Conservation (phyloP, 2,113 vertebrate species). For the Hippolais icterina region DNA sequence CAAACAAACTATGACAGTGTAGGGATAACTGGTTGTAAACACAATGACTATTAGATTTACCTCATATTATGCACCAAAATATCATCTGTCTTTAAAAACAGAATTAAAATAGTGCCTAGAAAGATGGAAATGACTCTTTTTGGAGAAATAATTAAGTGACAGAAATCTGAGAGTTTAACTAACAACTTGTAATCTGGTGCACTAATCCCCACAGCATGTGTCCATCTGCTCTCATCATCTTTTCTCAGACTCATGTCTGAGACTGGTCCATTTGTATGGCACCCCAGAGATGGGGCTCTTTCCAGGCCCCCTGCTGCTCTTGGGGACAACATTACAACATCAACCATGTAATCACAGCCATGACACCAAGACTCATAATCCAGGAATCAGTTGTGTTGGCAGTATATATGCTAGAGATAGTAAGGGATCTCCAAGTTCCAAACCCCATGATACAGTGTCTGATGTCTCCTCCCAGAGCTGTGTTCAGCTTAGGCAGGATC, state of each 20-base stretch:
- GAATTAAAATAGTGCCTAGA: background rate
- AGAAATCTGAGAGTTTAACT: slow-evolving; percentile 21
- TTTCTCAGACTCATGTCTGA: background rate
- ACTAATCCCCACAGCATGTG: slow-evolving; percentile 11
- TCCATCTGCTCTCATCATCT: background rate
- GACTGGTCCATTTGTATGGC: background rate
- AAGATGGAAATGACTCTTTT: background rate
- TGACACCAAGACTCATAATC: background rate
- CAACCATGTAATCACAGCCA: background rate
- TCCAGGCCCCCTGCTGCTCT: background rate
- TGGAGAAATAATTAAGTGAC: slow-evolving; percentile 10
- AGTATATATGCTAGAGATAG: background rate
- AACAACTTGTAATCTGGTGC: background rate
- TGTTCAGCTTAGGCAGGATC: background rate
- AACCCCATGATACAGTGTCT: rapidly evolving
- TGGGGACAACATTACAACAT: background rate
- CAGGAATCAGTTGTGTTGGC: background rate
- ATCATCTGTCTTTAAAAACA: background rate
- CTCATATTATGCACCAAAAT: background rate
- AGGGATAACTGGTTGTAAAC: background rate
- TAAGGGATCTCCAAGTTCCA: background rate
- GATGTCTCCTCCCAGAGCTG: background rate
- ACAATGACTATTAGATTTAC: background rate
- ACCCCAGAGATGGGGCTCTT: background rate
- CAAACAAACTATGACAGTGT: background rate